phyloP scores from a whole-genome alignment of 2,113 vertebrate species.

The Pelodiscus sinensis region DNA sequence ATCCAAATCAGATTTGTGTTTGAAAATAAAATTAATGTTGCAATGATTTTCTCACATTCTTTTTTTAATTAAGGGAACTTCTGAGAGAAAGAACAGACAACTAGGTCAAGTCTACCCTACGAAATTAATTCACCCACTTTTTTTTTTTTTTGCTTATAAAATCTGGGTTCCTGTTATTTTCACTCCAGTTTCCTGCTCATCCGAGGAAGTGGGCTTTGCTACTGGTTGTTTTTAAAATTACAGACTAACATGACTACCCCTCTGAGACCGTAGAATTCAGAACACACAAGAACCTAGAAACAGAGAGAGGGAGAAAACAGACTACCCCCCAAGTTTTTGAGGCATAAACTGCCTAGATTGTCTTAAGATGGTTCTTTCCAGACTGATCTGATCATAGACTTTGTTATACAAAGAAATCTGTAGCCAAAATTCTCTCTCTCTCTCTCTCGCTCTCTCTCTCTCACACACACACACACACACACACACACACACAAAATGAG shows the following conservation, averaged over 20 bases:
- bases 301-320: neutral
- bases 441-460: too few species aligned
- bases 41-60: neutral
- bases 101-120: too few species aligned
- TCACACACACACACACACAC: too few species aligned
- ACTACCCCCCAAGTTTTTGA: neutral
- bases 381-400: neutral
- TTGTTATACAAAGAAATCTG: neutral
- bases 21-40: neutral
- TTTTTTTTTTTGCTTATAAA: too few species aligned
- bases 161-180: too few species aligned
- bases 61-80: slow-evolving; percentile 11
- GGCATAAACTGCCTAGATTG: neutral
- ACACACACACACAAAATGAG: neutral
- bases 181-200: too few species aligned
- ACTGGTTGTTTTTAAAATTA: too few species aligned
- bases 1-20: neutral
- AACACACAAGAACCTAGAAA: neutral
- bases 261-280: neutral
- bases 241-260: too few species aligned
- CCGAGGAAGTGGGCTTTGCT: too few species aligned
- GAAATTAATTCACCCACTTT: too few species aligned
- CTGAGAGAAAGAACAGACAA: neutral
- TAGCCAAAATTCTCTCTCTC: neutral
- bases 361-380: neutral